Evolutionary conservation across 2,888 invertebrate genomes (phyloP).

Genomic region (Drosophila maculinotata): DNA sequence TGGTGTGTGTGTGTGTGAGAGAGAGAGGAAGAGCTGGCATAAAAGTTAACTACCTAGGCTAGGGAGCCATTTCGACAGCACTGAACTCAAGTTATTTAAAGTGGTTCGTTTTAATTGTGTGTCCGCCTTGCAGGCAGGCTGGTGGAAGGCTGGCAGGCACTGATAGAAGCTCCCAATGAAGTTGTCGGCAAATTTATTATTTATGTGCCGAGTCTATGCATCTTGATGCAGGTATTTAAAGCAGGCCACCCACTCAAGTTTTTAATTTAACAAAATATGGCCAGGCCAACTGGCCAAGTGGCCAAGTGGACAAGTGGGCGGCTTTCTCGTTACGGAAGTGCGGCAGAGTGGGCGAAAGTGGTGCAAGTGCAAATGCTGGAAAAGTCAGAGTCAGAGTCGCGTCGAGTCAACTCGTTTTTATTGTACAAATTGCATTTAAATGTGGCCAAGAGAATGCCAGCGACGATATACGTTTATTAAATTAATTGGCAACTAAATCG

Average conservation of each 20-base stretch:
- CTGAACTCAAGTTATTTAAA: constrained; percentile 43
- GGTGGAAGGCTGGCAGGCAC: constrained; percentile 5
- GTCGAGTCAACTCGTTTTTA: constrained; percentile 27
- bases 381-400: constrained; percentile 12
- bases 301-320: constrained; percentile 13
- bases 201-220: constrained; percentile 54
- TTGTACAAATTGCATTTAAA: constrained; percentile 58
- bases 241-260: constrained; percentile 51
- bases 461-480: constrained; percentile 20
- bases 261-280: constrained; percentile 59
- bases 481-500: constrained; percentile 13
- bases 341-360: constrained; percentile 67
- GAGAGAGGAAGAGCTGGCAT: not conserved
- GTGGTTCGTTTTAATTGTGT: constrained; percentile 47
- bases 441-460: constrained; percentile 5
- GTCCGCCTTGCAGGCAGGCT: not conserved
- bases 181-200: constrained; percentile 51
- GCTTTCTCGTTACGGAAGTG: constrained; percentile 46
- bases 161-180: constrained; percentile 17
- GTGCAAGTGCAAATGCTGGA: constrained; percentile 53
- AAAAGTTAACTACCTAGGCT: constrained; percentile 21
- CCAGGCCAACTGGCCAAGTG: constrained; percentile 41
- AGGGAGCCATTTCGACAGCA: constrained; percentile 38
- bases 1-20: not conserved
- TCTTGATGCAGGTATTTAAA: constrained; percentile 54